Evolutionary conservation across 1,140 invertebrate species (phyloP), one percentile per base, ranked within the genome.

Genomic region (Platyura marginata): DNA sequence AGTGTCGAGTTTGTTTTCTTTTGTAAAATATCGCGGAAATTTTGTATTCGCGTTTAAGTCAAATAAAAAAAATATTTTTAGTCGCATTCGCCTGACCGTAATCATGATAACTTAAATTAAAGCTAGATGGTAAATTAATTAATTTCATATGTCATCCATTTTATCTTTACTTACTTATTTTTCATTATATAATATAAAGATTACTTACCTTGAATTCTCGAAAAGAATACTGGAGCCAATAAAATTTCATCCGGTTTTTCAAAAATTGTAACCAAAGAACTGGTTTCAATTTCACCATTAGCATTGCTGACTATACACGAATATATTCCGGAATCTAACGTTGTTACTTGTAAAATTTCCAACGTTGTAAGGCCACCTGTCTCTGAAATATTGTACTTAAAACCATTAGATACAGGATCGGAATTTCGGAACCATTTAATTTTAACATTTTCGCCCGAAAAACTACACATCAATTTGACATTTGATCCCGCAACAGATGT

Each of bases 381-480:
- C 43, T 64, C 68, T 46, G 63, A 69, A 3, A 62, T 71, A 47
- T 56, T 64, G 51, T 69, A 74, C 42, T 69, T 40, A 3, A 62
- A 61, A 48, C 67, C 60, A 47, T 60, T 53, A 16, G 56, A 51
- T 5, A 76, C 47, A 35, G 67, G 52, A 22, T 59, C 51, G 13
- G 55, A 56, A 46, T 61, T 50, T 40, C 58, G 58, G 18, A 49
- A 46, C 87, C 88, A 95, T 40, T 77, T 72, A 5, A 94, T 65
- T 29, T 66, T 69, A 15, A 86, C 78, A 46, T 86, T 80, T 1
- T 81, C 48, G 20, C 83, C 84, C 48, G 91, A 71, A 2, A 93
- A 72, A 43, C 79, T 80, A 54, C 90, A 95, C 4, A 81, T 85
- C 20, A 97, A 59, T 56, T 79, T 81, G 1, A 88, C 75, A 43